Percentiles rank a stretch among this genome's conserved stretches.
phyloP scores from a whole-genome alignment of 2,797 vertebrate genomes.

The Eremophila alpestris region DNA sequence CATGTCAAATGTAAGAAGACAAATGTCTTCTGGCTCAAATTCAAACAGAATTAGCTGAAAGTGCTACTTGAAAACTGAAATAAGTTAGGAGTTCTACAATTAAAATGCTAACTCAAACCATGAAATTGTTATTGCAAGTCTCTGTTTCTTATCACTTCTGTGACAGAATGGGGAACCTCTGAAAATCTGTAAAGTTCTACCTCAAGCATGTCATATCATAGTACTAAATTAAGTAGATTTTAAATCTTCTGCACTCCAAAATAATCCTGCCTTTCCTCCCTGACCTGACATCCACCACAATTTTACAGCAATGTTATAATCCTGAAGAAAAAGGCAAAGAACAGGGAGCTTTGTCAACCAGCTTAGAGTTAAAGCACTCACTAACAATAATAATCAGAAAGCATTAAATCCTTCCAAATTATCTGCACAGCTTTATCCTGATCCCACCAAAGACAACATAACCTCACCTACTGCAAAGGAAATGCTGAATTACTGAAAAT shows the following conservation, averaged over 20 bases:
- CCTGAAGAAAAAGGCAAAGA: background rate
- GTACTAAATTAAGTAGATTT: background rate
- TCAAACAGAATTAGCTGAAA: background rate
- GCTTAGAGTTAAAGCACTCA: background rate
- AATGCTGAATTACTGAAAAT: background rate
- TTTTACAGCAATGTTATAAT: background rate
- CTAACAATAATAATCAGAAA: background rate
- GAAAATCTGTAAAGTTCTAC: background rate
- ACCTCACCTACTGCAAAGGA: background rate
- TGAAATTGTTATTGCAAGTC: background rate
- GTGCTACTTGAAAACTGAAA: background rate
- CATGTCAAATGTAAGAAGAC: background rate
- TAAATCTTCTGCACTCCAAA: background rate
- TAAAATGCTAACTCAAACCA: background rate
- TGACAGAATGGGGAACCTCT: background rate
- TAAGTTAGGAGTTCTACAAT: background rate
- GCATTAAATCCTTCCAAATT: background rate
- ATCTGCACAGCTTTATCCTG: background rate
- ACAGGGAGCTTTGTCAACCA: background rate
- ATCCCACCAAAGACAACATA: background rate
- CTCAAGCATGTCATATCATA: accelerated
- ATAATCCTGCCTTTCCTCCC: background rate
- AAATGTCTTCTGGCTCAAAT: background rate
- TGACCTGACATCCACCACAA: background rate
- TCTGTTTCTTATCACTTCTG: background rate